Evolutionary conservation across 2,797 vertebrate species (phyloP).

Genomic region (Spinus olivaceus): DNA sequence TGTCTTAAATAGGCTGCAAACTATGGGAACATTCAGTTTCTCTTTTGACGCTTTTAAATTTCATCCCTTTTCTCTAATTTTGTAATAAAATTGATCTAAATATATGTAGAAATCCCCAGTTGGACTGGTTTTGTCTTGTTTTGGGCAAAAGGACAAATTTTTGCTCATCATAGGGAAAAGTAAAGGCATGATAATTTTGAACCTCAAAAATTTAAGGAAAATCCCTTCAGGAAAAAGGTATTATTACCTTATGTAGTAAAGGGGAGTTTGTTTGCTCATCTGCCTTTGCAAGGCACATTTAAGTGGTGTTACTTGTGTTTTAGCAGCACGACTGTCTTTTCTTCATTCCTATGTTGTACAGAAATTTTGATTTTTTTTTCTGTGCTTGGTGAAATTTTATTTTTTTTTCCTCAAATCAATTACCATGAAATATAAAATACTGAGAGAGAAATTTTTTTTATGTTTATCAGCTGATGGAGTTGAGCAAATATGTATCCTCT

Average conservation of each 20-base stretch:
- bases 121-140: neutral
- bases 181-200: neutral
- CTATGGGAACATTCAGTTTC: neutral
- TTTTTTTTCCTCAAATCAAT: neutral
- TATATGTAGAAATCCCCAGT: fast-evolving
- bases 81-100: neutral
- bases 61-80: neutral
- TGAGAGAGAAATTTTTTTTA: neutral
- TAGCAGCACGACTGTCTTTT: neutral
- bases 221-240: neutral
- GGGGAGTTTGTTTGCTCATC: neutral
- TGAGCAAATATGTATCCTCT: neutral
- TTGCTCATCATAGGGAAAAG: neutral
- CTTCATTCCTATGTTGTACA: neutral
- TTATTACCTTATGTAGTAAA: neutral
- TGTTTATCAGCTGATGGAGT: neutral
- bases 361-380: neutral
- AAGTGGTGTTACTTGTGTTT: neutral
- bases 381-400: neutral
- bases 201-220: neutral
- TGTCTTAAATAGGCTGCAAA: neutral
- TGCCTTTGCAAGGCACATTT: neutral
- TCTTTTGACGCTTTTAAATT: neutral
- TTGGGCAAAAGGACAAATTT: neutral
- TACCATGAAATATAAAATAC: neutral